Evolutionary conservation across 2,797 vertebrate species (phyloP).

Genomic region (Malurus leucopterus): DNA sequence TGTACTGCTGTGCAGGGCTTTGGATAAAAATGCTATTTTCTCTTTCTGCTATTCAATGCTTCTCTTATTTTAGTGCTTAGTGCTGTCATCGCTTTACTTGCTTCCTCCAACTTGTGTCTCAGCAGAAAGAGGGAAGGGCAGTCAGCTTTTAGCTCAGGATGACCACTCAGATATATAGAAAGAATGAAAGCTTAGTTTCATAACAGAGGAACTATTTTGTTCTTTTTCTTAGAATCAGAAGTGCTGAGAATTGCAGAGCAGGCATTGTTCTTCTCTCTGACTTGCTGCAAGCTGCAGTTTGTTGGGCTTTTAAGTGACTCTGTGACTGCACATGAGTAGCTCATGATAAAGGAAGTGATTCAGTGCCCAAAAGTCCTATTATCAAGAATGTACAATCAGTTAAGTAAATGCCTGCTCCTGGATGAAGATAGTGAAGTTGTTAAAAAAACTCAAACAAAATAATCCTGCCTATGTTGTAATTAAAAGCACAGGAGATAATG

Average conservation of each 20-base stretch:
- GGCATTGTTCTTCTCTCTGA: not conserved
- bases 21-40: slow-evolving; percentile 49
- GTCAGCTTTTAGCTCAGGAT: not conserved
- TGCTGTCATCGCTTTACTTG: not conserved
- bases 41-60: slow-evolving; percentile 16
- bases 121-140: not conserved
- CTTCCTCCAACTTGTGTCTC: not conserved
- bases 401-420: slow-evolving; percentile 2
- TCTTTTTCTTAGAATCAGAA: slow-evolving; percentile 1
- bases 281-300: not conserved
- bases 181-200: not conserved
- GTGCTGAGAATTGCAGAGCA: not conserved
- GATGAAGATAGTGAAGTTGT: not conserved
- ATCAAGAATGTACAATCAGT: slow-evolving; percentile 21
- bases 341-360: slow-evolving; percentile 1
- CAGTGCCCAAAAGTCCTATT: not conserved
- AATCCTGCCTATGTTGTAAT: not conserved
- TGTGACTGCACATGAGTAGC: not conserved
- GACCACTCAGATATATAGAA: not conserved
- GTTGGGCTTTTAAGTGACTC: slow-evolving; percentile 16
- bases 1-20: slow-evolving; percentile 26
- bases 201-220: not conserved
- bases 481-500: not conserved
- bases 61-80: slow-evolving; percentile 20
- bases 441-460: not conserved